phyloP scores from a whole-genome alignment of 2,888 invertebrate species.

The Leuctra nigra region DNA sequence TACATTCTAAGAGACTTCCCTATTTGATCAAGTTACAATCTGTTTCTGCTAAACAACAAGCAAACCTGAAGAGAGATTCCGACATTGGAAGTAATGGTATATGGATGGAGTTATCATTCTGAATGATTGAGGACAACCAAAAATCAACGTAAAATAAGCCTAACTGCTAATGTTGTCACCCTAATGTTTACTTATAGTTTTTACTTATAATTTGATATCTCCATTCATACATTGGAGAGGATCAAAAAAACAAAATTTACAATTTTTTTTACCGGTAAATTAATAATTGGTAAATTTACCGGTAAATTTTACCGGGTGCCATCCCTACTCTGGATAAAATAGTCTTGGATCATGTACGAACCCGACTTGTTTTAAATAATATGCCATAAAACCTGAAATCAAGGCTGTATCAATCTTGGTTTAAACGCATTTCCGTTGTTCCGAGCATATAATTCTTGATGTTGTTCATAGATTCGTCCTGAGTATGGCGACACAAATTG shows the following conservation, averaged over 20 bases:
- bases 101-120: too few relatives aligned
- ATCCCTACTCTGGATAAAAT: constrained; percentile 82
- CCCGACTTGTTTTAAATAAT: constrained; percentile 68
- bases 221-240: too few relatives aligned
- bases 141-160: too few relatives aligned
- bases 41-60: too few relatives aligned
- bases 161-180: too few relatives aligned
- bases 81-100: too few relatives aligned
- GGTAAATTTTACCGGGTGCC: too few relatives aligned
- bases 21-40: too few relatives aligned
- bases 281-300: constrained; percentile 14
- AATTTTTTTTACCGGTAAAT: not conserved
- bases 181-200: too few relatives aligned
- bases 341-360: constrained; percentile 84
- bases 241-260: not conserved
- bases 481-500: constrained; percentile 96
- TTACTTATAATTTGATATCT: not conserved
- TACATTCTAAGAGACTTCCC: too few relatives aligned
- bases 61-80: too few relatives aligned
- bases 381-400: constrained; percentile 70
- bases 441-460: constrained; percentile 87
- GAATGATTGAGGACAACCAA: too few relatives aligned
- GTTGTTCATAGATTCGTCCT: constrained; percentile 83
- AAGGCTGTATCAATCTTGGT: constrained; percentile 69
- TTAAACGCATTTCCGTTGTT: constrained; percentile 69